Percentiles rank a stretch among this genome's conserved stretches.
Evolutionary conservation across 2,113 vertebrate species (phyloP).

Genomic region (Coptodon rendalli): DNA sequence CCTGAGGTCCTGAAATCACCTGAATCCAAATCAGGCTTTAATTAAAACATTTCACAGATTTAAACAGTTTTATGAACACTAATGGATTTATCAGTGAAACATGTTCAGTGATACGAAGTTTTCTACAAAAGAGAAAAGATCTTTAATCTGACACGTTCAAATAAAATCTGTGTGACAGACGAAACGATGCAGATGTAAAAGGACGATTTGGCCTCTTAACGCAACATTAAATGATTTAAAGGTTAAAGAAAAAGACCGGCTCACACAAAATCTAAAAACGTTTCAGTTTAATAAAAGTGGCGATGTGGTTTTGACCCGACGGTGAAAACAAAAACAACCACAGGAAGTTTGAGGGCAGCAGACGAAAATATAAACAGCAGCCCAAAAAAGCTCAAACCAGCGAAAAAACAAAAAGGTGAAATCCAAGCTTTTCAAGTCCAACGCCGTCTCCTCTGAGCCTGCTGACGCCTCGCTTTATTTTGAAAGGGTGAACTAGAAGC

Average conservation of each 20-base stretch:
- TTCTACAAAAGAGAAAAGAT: not conserved
- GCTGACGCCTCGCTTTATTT: not conserved
- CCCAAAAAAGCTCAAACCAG: not conserved
- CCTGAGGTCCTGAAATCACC: not conserved
- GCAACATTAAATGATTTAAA: accelerated
- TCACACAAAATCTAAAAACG: accelerated
- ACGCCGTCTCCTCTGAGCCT: not conserved
- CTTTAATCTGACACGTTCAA: not conserved
- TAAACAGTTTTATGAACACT: not conserved
- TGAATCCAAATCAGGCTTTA: not conserved
- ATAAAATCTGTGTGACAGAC: not conserved
- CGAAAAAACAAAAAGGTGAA: not conserved
- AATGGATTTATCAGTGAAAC: not conserved
- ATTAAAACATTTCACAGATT: not conserved
- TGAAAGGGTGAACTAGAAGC: not conserved
- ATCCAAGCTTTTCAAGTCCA: not conserved
- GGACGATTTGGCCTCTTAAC: accelerated
- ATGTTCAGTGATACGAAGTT: not conserved
- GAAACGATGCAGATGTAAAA: accelerated
- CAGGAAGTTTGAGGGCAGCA: slow-evolving; percentile 1
- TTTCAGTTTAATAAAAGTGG: accelerated
- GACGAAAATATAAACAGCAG: not conserved
- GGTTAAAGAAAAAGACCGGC: not conserved
- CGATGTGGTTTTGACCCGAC: not conserved
- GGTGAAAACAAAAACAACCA: not conserved